Base-by-base conservation (phyloP, 2,797 vertebrate genomes). In the Pseudomugil gertrudae region DNA sequence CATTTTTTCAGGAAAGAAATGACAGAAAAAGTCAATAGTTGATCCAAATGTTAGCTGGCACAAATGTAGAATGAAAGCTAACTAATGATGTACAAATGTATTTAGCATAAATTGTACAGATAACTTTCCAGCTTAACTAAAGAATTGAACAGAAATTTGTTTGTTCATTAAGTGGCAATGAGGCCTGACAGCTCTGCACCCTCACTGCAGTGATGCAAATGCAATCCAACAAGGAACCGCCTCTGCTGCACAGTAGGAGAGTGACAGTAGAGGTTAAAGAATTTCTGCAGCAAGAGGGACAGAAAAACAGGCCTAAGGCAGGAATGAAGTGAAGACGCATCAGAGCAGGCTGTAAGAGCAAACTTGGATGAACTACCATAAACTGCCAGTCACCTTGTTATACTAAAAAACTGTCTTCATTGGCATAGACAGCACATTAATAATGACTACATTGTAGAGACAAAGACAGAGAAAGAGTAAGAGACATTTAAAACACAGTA, bases 231-330 rank as follows among this genome's bases (percentile, higher is more conserved):
- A 29, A 80, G 72, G 79, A 69, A 61, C 56, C 17, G 26, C 66
- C 57, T 36, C 66, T 64, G 60, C 74, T 72, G 83, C 77, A 23
- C 86, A 78, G 73, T 79, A 57, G 61, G 81, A 69, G 74, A 84
- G 78, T 79, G 86, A 87, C 88, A 90, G 84, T 80, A 87, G 78
- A 90, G 90, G 90, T 91, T 86, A 90, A 83, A 89, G 80, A 80
- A 88, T 84, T 86, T 83, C 81, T 83, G 80, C 85, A 81, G 86
- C 79, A 78, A 79, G 47, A 38, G 76, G 80, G 52, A 83, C 51
- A 74, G 66, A 79, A 58, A 79, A 76, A 57, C 62, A 54, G 61
- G 60, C 60, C 72, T 14, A 60, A 78, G 68, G 79, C 78, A 58
- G 69, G 74, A 83, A 69, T n/a, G 9, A 74, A 57, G 72, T 81